Conservation (phyloP, 1,140 invertebrate species). For the Pachypsylla venusta region DNA sequence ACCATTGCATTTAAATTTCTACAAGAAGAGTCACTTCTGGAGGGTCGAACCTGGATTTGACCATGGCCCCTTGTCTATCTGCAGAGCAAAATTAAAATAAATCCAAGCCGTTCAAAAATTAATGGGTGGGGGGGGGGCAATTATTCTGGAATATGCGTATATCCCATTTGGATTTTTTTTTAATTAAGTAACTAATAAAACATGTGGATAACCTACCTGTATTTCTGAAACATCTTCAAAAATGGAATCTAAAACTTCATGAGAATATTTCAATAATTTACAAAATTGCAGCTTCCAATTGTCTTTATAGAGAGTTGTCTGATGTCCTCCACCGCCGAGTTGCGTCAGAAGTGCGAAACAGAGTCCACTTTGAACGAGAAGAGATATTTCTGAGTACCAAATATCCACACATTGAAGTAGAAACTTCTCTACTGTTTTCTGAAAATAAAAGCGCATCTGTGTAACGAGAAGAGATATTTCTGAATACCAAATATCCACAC, state of each 20-base stretch:
- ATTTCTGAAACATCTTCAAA: conserved; percentile 6
- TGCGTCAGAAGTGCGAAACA: not conserved
- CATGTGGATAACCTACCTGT: conserved; percentile 1
- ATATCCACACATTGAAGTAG: not conserved
- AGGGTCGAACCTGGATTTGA: no score
- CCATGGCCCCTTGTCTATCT: no score
- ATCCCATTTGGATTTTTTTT: no score
- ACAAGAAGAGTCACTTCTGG: no score
- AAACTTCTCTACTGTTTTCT: not conserved
- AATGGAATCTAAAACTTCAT: not conserved
- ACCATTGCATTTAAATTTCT: no score
- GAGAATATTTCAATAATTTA: not conserved
- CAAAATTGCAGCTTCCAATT: not conserved
- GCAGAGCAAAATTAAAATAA: no score
- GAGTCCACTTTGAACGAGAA: not conserved
- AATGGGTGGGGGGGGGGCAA: no score
- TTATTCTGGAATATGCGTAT: no score
- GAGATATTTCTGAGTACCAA: not conserved
- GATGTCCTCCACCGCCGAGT: not conserved
- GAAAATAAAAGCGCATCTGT: no score
- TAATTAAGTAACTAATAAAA: no score
- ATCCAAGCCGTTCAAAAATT: no score
- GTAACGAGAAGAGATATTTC: not conserved
- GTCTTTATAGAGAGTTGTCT: not conserved
- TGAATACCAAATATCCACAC: not conserved